Evolutionary conservation across 2,797 vertebrate genomes (phyloP), one percentile per base, ranked within the genome.

Genomic region (Adelosebastes latens): DNA sequence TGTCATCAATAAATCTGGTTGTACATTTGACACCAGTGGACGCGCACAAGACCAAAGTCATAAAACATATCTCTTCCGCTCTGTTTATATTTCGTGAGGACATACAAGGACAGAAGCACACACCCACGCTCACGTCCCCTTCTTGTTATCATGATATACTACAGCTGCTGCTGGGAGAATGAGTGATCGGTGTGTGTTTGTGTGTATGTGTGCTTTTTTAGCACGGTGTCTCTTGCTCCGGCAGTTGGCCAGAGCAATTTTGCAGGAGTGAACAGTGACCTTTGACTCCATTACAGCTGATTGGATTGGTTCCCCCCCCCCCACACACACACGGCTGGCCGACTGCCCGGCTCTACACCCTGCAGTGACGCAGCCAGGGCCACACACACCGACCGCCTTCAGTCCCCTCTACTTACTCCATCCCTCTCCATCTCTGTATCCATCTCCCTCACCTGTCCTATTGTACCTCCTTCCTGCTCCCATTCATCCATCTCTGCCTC

Each of bases 201-300:
- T 65, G 79, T 82, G 81, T 31, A 1, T 77, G 61, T 78, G 72
- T 60, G 75, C 49, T 67, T 72, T 46, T 84, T 64, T 60, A 69
- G 72, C 77, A 60, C 14, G 0, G 32, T 80, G 87, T 71, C 62
- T 89, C 85, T 73, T 85, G 77, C 87, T 90, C 81, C 81, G 85
- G 49, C 87, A 78, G 83, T 88, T 89, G 87, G 88, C 82, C 77
- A 72, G 27, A 81, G 88, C 82, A 81, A 84, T 91, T 89, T 85
- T 88, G 90, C 86, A 86, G 81, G 87, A 93, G 92, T 90, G 89
- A 93, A 94, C 94, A 92, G 71, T 94, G 88, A 94, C 92, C 93
- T 94, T 90, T 94, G 92, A 92, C 94, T 92, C 91, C 94, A 94
- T 94, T 94, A 92, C 91, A 89, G 71, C 87, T 94, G 92, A 94